Evolutionary conservation across 2,888 invertebrate species (phyloP), one percentile per base, ranked within the genome.

Genomic region (Cepaea hortensis): DNA sequence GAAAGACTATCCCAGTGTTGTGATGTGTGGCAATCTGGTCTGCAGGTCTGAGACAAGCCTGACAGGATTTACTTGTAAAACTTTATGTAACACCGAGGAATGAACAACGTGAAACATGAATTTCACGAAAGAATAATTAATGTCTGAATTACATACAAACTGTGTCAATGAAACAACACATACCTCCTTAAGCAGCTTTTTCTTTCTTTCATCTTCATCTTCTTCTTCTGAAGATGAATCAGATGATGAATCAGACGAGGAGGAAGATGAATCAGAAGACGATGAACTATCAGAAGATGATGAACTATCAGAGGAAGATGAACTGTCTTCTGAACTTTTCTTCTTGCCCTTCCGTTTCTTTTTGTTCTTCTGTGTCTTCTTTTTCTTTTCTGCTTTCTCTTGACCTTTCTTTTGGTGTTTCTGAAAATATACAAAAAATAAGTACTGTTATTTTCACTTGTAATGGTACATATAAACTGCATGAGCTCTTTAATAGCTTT

Each of bases 291-390:
- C 68, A 68, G 79, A 85, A 4, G 88, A 86, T 0, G 87, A 88
- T n/a, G 88, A 88, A 55, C 11, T n/a, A 46, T 50, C 48, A 11
- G 89, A 90, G 84, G 86, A 84, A n/a, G 82, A 82, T n/a, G 87
- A 87, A 83, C 88, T 88, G 77, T 90, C 89, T 86, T 89, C 90
- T 65, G 89, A 88, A 80, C 91, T 89, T 72, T 89, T 90, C 23
- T 90, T 87, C 61, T 90, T 90, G 87, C 89, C 91, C 87, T 91
- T 89, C 85, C 91, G 90, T 85, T 92, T 91, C 82, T 91, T 91
- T 84, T 91, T 90, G 84, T 91, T 91, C 84, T 91, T 91, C 88
- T 92, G 92, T 89, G 91, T 93, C 88, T 91, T 91, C 86, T 93
- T 92, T 84, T 91, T 92, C 88, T 91, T 90, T 88, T 91, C 92